Percentiles rank a stretch among this genome's conserved stretches.
These are phyloP conservation scores for Lobophora halterata DNA, from an alignment of 2,888 invertebrate genomes.

Conservation along the genomic window DNA sequence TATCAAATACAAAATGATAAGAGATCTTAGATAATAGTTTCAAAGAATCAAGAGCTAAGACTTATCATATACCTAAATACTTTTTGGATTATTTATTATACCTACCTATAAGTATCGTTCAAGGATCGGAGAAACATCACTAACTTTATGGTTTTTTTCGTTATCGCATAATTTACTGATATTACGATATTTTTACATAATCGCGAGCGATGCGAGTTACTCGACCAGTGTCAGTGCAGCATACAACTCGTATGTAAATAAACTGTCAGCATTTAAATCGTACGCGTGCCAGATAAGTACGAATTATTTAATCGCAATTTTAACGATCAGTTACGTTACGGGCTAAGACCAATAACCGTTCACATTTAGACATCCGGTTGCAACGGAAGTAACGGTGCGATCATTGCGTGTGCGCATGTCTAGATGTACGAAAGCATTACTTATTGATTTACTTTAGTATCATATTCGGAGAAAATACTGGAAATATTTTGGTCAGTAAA, in stretches of 20 bases:
- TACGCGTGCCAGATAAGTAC: slow-evolving; percentile 16
- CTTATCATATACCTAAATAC: too few relatives aligned
- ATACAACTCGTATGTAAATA: slow-evolving; percentile 3
- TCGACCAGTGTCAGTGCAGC: not conserved
- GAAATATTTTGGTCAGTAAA: not conserved
- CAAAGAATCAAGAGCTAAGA: too few relatives aligned
- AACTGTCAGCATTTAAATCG: too few relatives aligned
- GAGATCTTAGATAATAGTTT: too few relatives aligned
- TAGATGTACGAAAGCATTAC: slow-evolving; percentile 4
- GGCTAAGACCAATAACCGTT: slow-evolving; percentile 32
- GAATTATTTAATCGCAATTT: slow-evolving; percentile 15
- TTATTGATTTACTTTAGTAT: slow-evolving; percentile 5
- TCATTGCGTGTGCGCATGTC: slow-evolving; percentile 43
- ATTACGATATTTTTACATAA: too few relatives aligned
- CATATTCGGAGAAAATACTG: not conserved
- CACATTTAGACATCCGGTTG: slow-evolving; percentile 45
- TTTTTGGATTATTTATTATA: too few relatives aligned
- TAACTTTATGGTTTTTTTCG: too few relatives aligned
- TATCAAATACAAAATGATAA: too few relatives aligned
- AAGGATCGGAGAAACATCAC: too few relatives aligned
- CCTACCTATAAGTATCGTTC: too few relatives aligned
- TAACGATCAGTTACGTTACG: slow-evolving; percentile 20
- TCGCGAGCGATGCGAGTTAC: not conserved
- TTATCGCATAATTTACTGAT: too few relatives aligned
- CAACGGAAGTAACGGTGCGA: slow-evolving; percentile 63